Base-by-base conservation (phyloP, 2,888 invertebrate genomes). In the Protula sp. region DNA sequence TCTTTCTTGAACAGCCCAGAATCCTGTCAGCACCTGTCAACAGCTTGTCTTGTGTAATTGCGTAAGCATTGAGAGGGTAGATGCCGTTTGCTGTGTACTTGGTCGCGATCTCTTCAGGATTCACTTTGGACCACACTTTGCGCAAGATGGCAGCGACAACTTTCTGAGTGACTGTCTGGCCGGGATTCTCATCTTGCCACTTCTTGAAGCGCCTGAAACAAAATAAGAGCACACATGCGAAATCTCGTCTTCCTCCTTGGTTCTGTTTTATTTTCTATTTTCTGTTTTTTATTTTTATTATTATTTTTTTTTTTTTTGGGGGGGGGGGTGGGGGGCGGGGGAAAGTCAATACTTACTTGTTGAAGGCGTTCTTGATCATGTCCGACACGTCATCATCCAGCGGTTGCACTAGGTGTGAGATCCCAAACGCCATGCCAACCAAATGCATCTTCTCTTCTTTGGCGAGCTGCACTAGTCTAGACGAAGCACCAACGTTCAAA, bases 391-490 rank as follows among this genome's bases (percentile, higher is more conserved):
- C 47, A 31, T 58, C 64, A 29, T 65, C 65, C 3, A 68, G 59
- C 5, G 68, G 68, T 47, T 66, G 63, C 29, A 68, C 53, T 27
- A 68, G 58, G 57, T 68, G 67, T 2, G 62, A 28, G 26, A 66
- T 58, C 1, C 59, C 61, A 0, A 47, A 54, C 3, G 68, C 66
- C 26, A 68, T 64, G 50, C 62, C 51, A 22, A 68, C 54, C 9
- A 68, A 47, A 50, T 55, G 51, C 4, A 67, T 38, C 2, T 62
- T 55, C 48, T 68, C 63, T 29, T 68, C 67, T 29, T 63, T 63
- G 2, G 68, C 65, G 29, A 58, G 48, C 59, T 65, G 63, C n/a
- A 52, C 38, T 19, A 38, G 19, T 38, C 38, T 38, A 19, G 19
- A 38, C 38, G 19, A 38, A 38, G 9, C 38, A 38, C 9, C n/a